Evolutionary conservation across 2,888 invertebrate genomes (phyloP).

Genomic region (Syritta pipiens): DNA sequence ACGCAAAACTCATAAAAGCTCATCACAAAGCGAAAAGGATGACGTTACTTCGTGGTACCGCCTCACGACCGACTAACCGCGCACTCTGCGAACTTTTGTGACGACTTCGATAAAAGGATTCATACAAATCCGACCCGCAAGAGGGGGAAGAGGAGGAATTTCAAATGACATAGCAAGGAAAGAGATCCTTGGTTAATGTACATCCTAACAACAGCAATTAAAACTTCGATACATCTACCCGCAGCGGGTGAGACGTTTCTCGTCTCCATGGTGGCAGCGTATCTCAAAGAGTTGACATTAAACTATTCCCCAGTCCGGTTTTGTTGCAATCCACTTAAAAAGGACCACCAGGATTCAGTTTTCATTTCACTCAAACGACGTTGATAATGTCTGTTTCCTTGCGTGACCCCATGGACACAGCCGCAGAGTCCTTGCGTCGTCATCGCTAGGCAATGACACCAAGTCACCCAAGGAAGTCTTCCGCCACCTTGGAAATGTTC

Average conservation of each 20-base stretch:
- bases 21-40: constrained; percentile 1
- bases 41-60: background rate
- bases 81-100: constrained; percentile 6
- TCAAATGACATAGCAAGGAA: background rate
- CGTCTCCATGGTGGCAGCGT: background rate
- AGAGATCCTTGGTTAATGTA: background rate
- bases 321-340: background rate
- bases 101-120: constrained; percentile 6
- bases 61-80: background rate
- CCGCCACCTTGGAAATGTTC: constrained; percentile 12
- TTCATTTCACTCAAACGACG: constrained; percentile 9
- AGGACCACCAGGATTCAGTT: constrained; percentile 9
- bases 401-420: constrained; percentile 11
- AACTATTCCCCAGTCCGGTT: too few species aligned
- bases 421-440: too few species aligned
- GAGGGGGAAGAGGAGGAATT: background rate
- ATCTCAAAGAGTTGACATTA: too few species aligned
- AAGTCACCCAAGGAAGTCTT: constrained; percentile 2
- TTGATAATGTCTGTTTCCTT: constrained; percentile 7
- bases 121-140: background rate
- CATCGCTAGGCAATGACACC: background rate
- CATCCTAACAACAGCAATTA: constrained; percentile 6
- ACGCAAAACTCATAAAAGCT: constrained; percentile 8
- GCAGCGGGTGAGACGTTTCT: background rate
- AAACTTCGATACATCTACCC: background rate